Conservation (phyloP, 2,888 invertebrate genomes). For the Rhorus exstirpatorius region DNA sequence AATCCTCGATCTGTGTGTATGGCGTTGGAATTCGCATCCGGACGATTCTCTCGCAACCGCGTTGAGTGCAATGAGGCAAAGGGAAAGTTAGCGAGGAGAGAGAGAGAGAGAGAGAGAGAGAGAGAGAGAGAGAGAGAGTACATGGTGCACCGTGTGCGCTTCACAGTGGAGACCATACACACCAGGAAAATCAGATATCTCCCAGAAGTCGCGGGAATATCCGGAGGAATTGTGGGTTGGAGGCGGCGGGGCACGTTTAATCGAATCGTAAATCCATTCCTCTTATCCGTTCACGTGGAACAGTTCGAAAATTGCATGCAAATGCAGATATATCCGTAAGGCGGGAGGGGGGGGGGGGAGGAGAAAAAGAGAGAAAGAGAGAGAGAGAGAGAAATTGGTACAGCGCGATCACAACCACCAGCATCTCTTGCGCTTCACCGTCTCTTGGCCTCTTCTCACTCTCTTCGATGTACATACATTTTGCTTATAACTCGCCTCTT, state of each 20-base stretch:
- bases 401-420: constrained; percentile 38
- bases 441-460: constrained; percentile 27
- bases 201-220: constrained; percentile 67
- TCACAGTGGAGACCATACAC: constrained; percentile 33
- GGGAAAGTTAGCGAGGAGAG: neutral
- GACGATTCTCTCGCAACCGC: constrained; percentile 64
- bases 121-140: constrained; percentile 19
- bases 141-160: constrained; percentile 55
- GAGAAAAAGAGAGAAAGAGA: constrained; percentile 11
- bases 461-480: constrained; percentile 11
- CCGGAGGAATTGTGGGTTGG: constrained; percentile 44
- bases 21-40: constrained; percentile 42
- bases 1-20: neutral
- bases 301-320: constrained; percentile 78
- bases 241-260: constrained; percentile 75
- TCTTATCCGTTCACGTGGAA: constrained; percentile 74
- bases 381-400: constrained; percentile 27
- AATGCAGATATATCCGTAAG: constrained; percentile 77
- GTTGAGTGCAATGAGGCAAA: constrained; percentile 23
- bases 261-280: constrained; percentile 78
- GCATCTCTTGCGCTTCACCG: constrained; percentile 44
- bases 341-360: constrained; percentile 20
- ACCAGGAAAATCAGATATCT: constrained; percentile 67
- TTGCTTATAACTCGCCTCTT: neutral
- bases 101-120: constrained; percentile 12